Conservation (phyloP, 2,113 vertebrate genomes). For the Lycaon pictus region DNA sequence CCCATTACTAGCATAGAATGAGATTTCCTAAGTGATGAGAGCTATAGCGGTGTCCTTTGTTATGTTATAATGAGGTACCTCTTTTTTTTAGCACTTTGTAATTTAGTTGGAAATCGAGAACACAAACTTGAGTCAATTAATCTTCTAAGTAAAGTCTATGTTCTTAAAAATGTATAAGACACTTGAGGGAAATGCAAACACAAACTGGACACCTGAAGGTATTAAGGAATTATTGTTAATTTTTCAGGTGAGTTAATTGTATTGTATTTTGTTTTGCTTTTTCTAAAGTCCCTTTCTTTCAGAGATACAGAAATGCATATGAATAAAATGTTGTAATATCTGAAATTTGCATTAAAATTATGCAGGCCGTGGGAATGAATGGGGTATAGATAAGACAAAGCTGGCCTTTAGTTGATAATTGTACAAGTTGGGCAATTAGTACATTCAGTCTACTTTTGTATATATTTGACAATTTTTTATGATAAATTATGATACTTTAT, state of each 20-base stretch:
- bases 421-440: not conserved
- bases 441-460: not conserved
- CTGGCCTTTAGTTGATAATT: not conserved
- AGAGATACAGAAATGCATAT: not conserved
- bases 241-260: not conserved
- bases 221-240: not conserved
- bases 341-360: conserved; percentile 18
- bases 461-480: not conserved
- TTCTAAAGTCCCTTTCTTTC: not conserved
- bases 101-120: conserved; percentile 22
- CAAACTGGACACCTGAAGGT: not conserved
- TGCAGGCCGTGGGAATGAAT: not conserved
- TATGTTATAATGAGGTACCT: not conserved
- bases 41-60: not conserved
- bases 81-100: not conserved
- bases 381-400: not conserved
- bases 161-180: not conserved
- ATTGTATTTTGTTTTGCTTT: not conserved
- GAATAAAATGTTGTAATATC: not conserved
- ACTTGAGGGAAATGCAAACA: not conserved
- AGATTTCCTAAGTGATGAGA: not conserved
- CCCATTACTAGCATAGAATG: not conserved
- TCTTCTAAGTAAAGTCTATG: conserved; percentile 7
- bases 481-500: not conserved
- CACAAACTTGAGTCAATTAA: not conserved